Conservation (phyloP, 2,113 vertebrate species). For the Thermophis baileyi region DNA sequence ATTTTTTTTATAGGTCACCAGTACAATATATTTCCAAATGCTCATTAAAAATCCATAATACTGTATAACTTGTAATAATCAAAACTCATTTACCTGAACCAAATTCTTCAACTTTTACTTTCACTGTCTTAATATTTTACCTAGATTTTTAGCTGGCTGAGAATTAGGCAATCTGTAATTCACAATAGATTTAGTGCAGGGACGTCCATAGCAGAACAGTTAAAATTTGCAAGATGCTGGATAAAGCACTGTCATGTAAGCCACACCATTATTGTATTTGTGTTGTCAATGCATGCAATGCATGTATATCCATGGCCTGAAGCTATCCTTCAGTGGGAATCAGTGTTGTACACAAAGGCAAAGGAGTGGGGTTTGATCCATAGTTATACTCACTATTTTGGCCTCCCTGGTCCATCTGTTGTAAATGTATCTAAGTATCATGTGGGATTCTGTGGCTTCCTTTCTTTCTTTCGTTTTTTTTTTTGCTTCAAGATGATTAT, state of each 20-base stretch:
- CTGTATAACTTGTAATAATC: background rate
- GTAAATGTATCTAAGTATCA: background rate
- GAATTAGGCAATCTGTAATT: background rate
- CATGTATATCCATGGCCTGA: background rate
- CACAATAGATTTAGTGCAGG: background rate
- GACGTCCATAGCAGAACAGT: background rate
- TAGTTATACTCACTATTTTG: background rate
- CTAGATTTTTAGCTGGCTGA: background rate
- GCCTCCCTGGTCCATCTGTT: background rate
- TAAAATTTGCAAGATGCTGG: background rate
- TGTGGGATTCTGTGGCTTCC: background rate
- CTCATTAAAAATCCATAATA: background rate
- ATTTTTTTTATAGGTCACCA: background rate
- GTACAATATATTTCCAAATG: background rate
- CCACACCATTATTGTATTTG: background rate
- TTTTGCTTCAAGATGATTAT: no score
- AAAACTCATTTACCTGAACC: background rate
- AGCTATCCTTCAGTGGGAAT: background rate
- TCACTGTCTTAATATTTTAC: background rate
- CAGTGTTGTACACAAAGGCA: background rate
- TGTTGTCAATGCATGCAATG: background rate
- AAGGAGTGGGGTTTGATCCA: background rate
- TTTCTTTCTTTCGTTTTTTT: no score
- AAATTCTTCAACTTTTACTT: background rate
- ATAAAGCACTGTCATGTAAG: background rate